Evolutionary conservation across 1,140 invertebrate species (phyloP), one percentile per base, ranked within the genome.

Genomic region (Venturia canescens): DNA sequence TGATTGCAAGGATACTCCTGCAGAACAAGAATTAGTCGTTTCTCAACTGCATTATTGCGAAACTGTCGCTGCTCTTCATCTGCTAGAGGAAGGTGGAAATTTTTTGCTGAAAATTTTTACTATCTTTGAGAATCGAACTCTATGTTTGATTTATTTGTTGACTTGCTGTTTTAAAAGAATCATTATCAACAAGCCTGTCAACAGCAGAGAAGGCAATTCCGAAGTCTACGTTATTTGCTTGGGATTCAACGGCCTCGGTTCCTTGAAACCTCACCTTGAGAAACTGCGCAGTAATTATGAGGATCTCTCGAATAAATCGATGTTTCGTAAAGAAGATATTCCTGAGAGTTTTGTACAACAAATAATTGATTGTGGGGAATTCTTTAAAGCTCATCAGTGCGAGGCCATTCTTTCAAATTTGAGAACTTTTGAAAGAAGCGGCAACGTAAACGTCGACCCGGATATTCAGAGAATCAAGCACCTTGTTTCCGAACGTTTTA

Each of bases 21-120:
- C 94, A 69, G 96, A 97, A 86, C 98, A 99, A 92, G 98, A 99
- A 88, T 91, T 89, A 44, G 90, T 94, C 0, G 96, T 98, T 0
- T 93, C 95, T 29, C 93, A 93, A 13, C 91, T 99, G 0, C 95
- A 98, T 85, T 96, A 95, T 86, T 97, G 96, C 89, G 98, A 99
- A 93, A 94, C 94, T 3, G 89, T 97, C 0, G 93, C 95, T 23
- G 96, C 96, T 18, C 87, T 98, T 15, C 92, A 93, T 79, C 90
- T 97, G 23, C 90, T 99, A n/a, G 89, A 92, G n/a, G 77, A 88
- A 75, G 94, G 94, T 78, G 98, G 98, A 3, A 94, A 92, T 83
- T 95, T 98, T 79, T 92, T 99, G 0, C 87, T 99, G n/a, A 99
- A 99, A 92, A 94, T 98, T 84, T 99, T 99, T 87, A 99, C 98